phyloP scores from a whole-genome alignment of 2,888 invertebrate species.

The Rhodophaea formosa region DNA sequence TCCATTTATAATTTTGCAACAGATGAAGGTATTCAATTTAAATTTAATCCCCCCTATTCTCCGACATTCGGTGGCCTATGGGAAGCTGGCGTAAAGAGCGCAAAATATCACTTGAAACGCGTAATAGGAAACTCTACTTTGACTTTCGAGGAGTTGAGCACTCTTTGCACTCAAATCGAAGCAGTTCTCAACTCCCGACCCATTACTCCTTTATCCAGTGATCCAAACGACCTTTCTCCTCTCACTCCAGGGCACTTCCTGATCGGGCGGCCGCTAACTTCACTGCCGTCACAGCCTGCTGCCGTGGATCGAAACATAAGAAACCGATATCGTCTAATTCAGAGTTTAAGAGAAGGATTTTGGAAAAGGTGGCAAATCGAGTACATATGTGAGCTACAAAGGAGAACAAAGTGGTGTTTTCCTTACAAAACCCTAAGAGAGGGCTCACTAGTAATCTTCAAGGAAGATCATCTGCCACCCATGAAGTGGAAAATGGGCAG shows the following conservation, averaged over 20 bases:
- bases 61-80: constrained; percentile 3
- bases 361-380: constrained; percentile 23
- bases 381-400: constrained; percentile 18
- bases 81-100: too few species aligned
- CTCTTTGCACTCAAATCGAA: constrained; percentile 23
- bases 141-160: constrained; percentile 14
- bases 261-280: constrained; percentile 21
- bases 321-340: too few species aligned
- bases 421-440: constrained; percentile 6
- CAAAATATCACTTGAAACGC: too few species aligned
- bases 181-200: constrained; percentile 26
- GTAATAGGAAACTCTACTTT: constrained; percentile 3
- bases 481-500: too few species aligned
- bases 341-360: neutral
- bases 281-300: constrained; percentile 45
- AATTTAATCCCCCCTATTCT: constrained; percentile 12
- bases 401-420: constrained; percentile 22
- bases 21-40: constrained; percentile 20
- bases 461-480: too few species aligned
- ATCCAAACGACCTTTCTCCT: constrained; percentile 34
- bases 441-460: constrained; percentile 21
- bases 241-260: constrained; percentile 31
- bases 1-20: constrained; percentile 19
- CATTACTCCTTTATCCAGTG: constrained; percentile 21
- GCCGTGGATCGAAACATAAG: constrained; percentile 27